Evolutionary conservation across 2,888 invertebrate species (phyloP).

Genomic region (Tridacna crocea): DNA sequence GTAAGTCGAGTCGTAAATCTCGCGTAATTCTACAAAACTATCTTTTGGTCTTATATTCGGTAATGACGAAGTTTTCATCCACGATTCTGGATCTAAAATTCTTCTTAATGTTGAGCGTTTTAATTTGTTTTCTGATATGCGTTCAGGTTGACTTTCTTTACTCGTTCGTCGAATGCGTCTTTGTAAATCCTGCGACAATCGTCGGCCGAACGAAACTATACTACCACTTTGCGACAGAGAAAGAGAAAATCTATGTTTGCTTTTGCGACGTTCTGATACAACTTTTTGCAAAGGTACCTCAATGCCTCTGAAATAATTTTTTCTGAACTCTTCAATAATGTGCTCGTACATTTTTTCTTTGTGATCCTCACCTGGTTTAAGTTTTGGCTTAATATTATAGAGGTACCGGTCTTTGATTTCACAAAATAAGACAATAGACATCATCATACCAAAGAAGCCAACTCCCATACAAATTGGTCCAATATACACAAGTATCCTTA

Average conservation of each 20-base stretch:
- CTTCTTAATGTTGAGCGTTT: constrained; percentile 50
- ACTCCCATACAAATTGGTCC: constrained; percentile 99
- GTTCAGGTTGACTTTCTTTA: constrained; percentile 45
- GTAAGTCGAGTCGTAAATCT: constrained; percentile 27
- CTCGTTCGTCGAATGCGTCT: constrained; percentile 44
- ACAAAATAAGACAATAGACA: constrained; percentile 99
- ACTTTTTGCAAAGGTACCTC: constrained; percentile 67
- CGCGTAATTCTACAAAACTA: constrained; percentile 41
- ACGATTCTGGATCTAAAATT: constrained; percentile 57
- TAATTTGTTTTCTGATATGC: constrained; percentile 35
- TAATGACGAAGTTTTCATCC: constrained; percentile 73
- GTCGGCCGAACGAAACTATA: constrained; percentile 47
- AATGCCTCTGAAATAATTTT: constrained; percentile 75
- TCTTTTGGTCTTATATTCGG: constrained; percentile 71
- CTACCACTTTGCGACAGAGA: constrained; percentile 56
- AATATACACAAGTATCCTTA: constrained; percentile 90
- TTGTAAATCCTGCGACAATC: constrained; percentile 53
- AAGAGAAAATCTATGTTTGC: constrained; percentile 49
- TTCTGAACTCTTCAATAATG: constrained; percentile 72
- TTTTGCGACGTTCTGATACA: constrained; percentile 36
- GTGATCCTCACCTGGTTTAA: constrained; percentile 50
- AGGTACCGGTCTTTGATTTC: constrained; percentile 97
- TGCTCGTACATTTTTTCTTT: constrained; percentile 73
- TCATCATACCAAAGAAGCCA: constrained; percentile 98
- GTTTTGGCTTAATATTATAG: constrained; percentile 92